These are phyloP conservation scores for Parus major DNA, from an alignment of 2,113 vertebrate species.

Conservation along the genomic window DNA sequence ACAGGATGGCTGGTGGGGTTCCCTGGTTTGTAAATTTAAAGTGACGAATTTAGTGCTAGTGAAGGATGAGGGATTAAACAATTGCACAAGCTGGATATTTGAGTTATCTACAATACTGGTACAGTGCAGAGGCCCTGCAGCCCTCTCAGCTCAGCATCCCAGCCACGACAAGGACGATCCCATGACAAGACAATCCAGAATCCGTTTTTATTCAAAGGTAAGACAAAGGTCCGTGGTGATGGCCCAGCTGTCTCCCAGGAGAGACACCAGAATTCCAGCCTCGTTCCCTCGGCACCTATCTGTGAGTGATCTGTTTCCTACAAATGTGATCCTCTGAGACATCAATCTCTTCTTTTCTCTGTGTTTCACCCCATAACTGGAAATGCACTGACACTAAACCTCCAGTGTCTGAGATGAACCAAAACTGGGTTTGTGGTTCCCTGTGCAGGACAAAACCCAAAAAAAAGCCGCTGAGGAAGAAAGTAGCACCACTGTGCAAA, in stretches of 20 bases:
- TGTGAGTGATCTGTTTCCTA: not conserved
- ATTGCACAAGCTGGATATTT: slow-evolving; percentile 61
- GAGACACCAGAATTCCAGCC: slow-evolving; percentile 1
- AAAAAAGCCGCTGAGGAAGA: slow-evolving; percentile 19
- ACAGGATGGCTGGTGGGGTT: slow-evolving; percentile 74
- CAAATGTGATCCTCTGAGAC: not conserved
- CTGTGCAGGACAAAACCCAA: slow-evolving; percentile 4
- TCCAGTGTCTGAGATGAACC: not conserved
- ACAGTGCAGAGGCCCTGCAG: slow-evolving; percentile 49
- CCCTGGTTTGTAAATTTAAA: slow-evolving; percentile 84
- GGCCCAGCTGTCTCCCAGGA: not conserved
- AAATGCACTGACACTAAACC: not conserved
- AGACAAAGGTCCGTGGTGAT: slow-evolving; percentile 2
- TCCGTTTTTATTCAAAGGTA: not conserved
- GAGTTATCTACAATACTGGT: slow-evolving; percentile 66
- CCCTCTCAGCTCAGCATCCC: slow-evolving; percentile 50
- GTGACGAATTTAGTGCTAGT: slow-evolving; percentile 80
- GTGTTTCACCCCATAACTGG: not conserved
- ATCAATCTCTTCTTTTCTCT: not conserved
- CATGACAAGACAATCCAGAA: not conserved
- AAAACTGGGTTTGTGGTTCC: not conserved
- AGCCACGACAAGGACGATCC: not conserved
- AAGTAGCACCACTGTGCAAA: slow-evolving; percentile 66
- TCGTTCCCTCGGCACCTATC: slow-evolving; percentile 14
- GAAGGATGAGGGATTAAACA: slow-evolving; percentile 71